Percentiles rank a stretch among this genome's conserved stretches.
phyloP scores from a whole-genome alignment of 2,888 invertebrate genomes.

The Drosophila villosipedis region DNA sequence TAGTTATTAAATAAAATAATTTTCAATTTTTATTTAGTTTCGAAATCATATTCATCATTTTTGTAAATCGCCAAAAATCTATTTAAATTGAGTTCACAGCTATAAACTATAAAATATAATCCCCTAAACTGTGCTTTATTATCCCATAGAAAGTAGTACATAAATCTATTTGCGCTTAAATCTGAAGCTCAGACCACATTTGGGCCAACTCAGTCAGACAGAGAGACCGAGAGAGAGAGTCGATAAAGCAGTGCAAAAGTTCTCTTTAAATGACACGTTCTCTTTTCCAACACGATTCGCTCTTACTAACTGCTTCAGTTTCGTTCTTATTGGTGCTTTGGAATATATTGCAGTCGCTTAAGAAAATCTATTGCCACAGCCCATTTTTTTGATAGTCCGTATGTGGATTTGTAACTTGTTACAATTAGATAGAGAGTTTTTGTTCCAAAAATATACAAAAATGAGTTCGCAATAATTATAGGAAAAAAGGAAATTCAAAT shows the following conservation, averaged over 20 bases:
- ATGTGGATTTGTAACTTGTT: not conserved
- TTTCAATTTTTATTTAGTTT: not conserved
- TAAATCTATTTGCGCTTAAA: conserved; percentile 3
- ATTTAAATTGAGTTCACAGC: not conserved
- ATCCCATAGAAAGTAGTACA: not conserved
- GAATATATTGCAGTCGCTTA: conserved; percentile 8
- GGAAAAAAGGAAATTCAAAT: not conserved
- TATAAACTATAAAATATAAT: conserved; percentile 5
- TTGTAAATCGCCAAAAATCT: not conserved
- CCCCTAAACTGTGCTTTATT: conserved; percentile 45
- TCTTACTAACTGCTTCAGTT: conserved; percentile 32
- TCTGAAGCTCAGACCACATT: conserved; percentile 21
- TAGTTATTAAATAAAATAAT: not conserved
- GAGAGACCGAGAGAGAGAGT: conserved; percentile 6
- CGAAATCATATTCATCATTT: not conserved
- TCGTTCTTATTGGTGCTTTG: conserved; percentile 59
- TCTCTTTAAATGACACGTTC: conserved; percentile 40
- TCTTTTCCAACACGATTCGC: conserved; percentile 20
- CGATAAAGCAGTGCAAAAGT: conserved; percentile 58
- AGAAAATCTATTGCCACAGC: conserved; percentile 46
- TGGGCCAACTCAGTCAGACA: not conserved
- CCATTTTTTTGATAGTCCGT: conserved; percentile 39
- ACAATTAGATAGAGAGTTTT: not conserved
- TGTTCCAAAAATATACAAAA: not conserved
- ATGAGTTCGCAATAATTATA: not conserved